Percentiles rank a stretch among this genome's conserved stretches.
Evolutionary conservation across 1,140 invertebrate genomes (phyloP).

Genomic region (Drosophila orosa): DNA sequence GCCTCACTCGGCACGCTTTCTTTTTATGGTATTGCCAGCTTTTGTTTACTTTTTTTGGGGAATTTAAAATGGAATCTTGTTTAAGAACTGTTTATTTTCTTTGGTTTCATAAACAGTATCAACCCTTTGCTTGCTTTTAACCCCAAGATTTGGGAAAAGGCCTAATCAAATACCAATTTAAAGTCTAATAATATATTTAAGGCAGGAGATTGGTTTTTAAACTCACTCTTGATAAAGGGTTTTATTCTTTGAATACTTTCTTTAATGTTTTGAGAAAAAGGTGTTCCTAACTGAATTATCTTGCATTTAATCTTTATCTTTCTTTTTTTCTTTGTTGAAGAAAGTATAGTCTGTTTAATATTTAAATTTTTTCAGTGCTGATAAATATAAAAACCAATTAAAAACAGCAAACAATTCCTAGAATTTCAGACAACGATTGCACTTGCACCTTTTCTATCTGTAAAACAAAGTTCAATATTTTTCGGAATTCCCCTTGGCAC

Average conservation of each 20-base stretch:
- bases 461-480: neutral
- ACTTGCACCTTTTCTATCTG: too few species aligned
- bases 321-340: too few species aligned
- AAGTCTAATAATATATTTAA: neutral
- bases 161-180: constrained; percentile 17
- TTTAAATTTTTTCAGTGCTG: neutral
- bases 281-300: neutral
- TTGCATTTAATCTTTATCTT: too few species aligned
- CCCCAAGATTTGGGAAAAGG: neutral
- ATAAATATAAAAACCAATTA: too few species aligned
- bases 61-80: neutral
- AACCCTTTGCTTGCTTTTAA: neutral
- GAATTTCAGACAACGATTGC: too few species aligned
- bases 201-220: neutral
- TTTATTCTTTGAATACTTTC: neutral
- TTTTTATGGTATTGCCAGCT: neutral
- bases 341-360: too few species aligned
- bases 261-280: neutral
- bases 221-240: neutral
- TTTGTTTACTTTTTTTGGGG: neutral
- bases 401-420: too few species aligned
- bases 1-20: neutral
- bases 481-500: neutral
- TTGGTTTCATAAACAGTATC: neutral
- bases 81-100: neutral